phyloP scores from a whole-genome alignment of 2,888 invertebrate genomes.

The Scrobipalpa costella region DNA sequence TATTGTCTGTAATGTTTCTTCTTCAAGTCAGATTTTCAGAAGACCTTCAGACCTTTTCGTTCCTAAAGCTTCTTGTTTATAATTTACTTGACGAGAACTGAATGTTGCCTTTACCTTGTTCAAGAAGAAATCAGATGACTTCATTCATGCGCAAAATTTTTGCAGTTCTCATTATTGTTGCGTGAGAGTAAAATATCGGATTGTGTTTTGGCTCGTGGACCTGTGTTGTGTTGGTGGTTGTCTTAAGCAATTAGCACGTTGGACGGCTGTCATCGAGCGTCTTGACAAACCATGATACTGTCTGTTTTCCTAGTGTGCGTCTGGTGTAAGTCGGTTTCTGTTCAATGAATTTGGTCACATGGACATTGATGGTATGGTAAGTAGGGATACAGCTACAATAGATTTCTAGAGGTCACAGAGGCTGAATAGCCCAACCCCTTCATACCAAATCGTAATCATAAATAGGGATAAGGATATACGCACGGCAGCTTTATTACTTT shows the following conservation, averaged over 20 bases:
- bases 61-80: not conserved
- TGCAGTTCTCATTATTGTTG: not conserved
- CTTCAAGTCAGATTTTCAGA: not conserved
- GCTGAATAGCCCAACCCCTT: no score
- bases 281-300: conserved; percentile 20
- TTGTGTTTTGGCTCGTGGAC: conserved; percentile 45
- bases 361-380: no score
- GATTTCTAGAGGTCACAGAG: no score
- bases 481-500: no score
- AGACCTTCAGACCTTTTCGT: not conserved
- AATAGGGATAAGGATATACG: no score
- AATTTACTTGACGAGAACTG: not conserved
- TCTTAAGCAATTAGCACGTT: conserved; percentile 69
- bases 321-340: not conserved
- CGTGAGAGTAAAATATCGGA: not conserved
- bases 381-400: no score
- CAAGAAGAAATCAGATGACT: conserved; percentile 1
- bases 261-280: conserved; percentile 60
- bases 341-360: not conserved
- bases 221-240: conserved; percentile 47
- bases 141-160: conserved; percentile 7
- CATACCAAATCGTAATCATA: no score
- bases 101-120: not conserved
- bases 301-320: not conserved
- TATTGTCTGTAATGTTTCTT: not conserved